Evolutionary conservation across 2,888 invertebrate species (phyloP).

Genomic region (Agonopterix arenella): DNA sequence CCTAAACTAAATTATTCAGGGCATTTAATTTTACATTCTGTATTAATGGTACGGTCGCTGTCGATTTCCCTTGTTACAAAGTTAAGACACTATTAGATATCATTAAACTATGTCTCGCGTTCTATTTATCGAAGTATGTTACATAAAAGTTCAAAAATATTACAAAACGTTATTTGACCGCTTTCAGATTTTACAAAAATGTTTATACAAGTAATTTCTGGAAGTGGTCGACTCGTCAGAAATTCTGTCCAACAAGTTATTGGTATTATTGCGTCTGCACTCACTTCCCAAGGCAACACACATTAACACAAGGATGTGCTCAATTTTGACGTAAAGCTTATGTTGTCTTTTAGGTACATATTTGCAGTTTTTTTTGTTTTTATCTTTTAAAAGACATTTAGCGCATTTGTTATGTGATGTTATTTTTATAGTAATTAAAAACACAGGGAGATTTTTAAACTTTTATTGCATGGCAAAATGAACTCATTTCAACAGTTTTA

Average conservation of each 20-base stretch:
- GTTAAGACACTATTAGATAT: no score
- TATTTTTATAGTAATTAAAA: not conserved
- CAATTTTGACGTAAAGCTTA: slow-evolving; percentile 12
- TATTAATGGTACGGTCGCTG: no score
- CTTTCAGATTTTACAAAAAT: no score
- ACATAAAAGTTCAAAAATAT: no score
- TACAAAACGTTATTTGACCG: no score
- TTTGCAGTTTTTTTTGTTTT: not conserved
- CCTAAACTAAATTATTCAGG: no score
- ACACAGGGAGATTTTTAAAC: not conserved
- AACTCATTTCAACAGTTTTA: not conserved
- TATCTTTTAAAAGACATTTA: not conserved
- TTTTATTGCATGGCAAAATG: no score
- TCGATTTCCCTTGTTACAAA: no score
- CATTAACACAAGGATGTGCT: slow-evolving; percentile 17
- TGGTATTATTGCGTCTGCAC: not conserved
- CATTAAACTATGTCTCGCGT: no score
- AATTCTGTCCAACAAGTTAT: slow-evolving; percentile 4
- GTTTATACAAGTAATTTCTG: no score
- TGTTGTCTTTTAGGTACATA: not conserved
- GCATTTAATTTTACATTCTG: no score
- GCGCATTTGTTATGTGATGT: not conserved
- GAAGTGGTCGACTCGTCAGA: not conserved
- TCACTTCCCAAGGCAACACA: slow-evolving; percentile 21
- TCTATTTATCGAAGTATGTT: no score